Conservation (phyloP, 2,888 invertebrate species). For the Orthonevra nobilis region DNA sequence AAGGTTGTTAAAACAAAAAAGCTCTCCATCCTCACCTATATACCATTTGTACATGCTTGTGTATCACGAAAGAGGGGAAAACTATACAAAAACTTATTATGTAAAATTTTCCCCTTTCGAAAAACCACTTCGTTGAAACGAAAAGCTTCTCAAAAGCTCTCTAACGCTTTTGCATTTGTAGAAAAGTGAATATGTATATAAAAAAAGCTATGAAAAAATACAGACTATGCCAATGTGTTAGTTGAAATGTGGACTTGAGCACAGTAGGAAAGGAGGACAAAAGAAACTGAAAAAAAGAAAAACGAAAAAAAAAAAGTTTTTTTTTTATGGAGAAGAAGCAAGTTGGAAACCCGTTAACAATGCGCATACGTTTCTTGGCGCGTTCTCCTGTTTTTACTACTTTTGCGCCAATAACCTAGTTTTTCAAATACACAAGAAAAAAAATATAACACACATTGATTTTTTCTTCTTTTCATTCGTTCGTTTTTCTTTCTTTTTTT, state of each 20-base stretch:
- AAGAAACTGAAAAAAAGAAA: neutral
- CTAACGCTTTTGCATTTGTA: neutral
- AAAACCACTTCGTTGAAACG: constrained; percentile 27
- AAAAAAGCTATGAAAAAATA: neutral
- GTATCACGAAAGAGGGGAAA: constrained; percentile 29
- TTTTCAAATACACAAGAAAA: constrained; percentile 50
- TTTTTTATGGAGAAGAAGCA: constrained; percentile 54
- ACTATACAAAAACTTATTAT: constrained; percentile 6
- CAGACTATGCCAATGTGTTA: neutral
- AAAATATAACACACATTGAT: constrained; percentile 30
- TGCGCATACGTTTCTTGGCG: constrained; percentile 63
- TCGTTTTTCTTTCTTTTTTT: neutral
- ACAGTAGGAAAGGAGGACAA: no score
- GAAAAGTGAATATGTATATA: constrained; percentile 11
- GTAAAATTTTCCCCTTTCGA: constrained; percentile 18
- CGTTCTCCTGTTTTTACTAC: constrained; percentile 68
- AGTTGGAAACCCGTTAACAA: constrained; percentile 68
- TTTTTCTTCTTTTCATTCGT: constrained; percentile 54
- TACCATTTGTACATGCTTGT: constrained; percentile 8
- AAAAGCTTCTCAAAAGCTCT: constrained; percentile 36
- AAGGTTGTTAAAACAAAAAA: constrained; percentile 36
- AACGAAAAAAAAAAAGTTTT: constrained; percentile 22
- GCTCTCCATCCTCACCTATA: constrained; percentile 50
- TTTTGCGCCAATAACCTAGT: constrained; percentile 71
- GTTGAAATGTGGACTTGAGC: constrained; percentile 17